Evolutionary conservation across 1,140 invertebrate genomes (phyloP).

Genomic region (Bombus breviceps): DNA sequence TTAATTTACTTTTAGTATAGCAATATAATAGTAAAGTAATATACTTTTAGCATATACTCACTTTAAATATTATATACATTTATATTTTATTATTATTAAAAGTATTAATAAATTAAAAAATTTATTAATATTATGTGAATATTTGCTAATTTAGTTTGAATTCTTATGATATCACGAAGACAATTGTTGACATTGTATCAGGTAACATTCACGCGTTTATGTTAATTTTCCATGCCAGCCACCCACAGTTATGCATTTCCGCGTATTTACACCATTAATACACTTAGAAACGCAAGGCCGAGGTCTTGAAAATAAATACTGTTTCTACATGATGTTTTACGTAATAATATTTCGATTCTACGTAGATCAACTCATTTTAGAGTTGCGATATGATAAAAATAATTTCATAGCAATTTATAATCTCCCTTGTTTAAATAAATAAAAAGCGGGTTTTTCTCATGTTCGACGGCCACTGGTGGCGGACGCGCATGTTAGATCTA

Average conservation of each 20-base stretch:
- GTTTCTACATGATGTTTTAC: neutral
- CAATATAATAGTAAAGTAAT: too few relatives aligned
- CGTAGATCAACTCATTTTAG: neutral
- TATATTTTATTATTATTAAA: too few relatives aligned
- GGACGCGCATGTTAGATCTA: too few relatives aligned
- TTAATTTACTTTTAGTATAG: neutral
- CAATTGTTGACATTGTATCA: neutral
- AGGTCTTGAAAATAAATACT: neutral
- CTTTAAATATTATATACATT: too few relatives aligned
- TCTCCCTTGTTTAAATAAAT: too few relatives aligned
- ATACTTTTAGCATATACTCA: too few relatives aligned
- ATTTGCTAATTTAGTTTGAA: neutral
- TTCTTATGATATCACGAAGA: neutral
- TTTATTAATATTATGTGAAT: neutral
- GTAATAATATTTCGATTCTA: neutral
- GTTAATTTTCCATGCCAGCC: neutral
- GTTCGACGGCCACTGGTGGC: too few relatives aligned
- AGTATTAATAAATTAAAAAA: too few relatives aligned
- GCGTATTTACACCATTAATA: neutral
- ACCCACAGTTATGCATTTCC: slow-evolving; percentile 6
- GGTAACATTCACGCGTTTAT: neutral
- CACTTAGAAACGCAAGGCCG: neutral
- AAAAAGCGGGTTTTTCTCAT: too few relatives aligned
- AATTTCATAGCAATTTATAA: neutral
- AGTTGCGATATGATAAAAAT: neutral